Percentiles rank a stretch among this genome's conserved stretches.
Conservation (phyloP, 1,140 invertebrate genomes). For the Hyposmocoma kahamanoa region DNA sequence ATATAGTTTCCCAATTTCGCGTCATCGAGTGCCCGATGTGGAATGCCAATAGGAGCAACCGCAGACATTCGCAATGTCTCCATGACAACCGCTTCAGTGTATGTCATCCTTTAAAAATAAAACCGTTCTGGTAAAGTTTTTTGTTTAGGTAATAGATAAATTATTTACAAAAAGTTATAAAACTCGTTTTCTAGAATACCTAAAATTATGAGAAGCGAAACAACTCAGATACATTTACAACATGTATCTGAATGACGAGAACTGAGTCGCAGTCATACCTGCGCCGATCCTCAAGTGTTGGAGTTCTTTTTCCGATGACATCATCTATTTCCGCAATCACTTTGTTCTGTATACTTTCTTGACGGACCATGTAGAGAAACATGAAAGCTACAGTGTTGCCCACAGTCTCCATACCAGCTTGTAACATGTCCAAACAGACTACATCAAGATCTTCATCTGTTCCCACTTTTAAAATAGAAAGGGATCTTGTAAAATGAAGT, state of each 20-base stretch:
- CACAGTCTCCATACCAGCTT: slow-evolving; percentile 82
- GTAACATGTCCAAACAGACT: slow-evolving; percentile 80
- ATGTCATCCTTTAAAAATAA: slow-evolving; percentile 72
- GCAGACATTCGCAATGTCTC: slow-evolving; percentile 76
- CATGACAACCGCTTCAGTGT: slow-evolving; percentile 76
- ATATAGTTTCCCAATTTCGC: slow-evolving; percentile 74
- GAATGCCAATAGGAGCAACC: slow-evolving; percentile 77
- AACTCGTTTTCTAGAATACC: too few species aligned
- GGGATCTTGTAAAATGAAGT: too few species aligned
- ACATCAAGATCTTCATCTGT: slow-evolving; percentile 78
- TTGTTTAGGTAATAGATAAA: too few species aligned
- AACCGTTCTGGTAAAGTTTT: too few species aligned
- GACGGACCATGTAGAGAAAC: slow-evolving; percentile 77
- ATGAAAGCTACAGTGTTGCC: slow-evolving; percentile 77
- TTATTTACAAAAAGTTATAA: too few species aligned
- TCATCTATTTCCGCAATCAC: slow-evolving; percentile 81
- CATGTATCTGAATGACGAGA: too few species aligned
- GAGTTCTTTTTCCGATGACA: slow-evolving; percentile 76
- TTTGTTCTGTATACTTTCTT: slow-evolving; percentile 78
- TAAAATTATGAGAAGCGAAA: too few species aligned
- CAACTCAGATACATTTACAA: too few species aligned
- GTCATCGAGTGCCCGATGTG: slow-evolving; percentile 75
- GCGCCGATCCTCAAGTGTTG: slow-evolving; percentile 75
- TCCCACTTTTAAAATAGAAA: too few species aligned
- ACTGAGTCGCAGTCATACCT: too few species aligned